These are phyloP conservation scores for Microcaecilia unicolor DNA, from an alignment of 2,797 vertebrate genomes.

Conservation along the genomic window DNA sequence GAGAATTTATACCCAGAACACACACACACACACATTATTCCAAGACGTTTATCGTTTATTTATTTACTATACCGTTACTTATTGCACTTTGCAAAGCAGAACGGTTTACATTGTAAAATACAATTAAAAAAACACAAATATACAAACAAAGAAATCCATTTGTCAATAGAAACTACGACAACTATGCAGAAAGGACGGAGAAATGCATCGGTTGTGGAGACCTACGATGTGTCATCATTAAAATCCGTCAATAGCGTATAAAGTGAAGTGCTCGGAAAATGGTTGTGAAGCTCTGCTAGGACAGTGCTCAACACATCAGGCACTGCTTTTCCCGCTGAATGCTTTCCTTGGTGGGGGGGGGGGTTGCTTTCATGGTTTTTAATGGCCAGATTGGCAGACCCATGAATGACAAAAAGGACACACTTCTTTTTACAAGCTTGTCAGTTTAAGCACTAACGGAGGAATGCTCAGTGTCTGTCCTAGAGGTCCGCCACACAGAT, in stretches of 20 bases:
- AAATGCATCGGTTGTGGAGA: not conserved
- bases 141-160: too few relatives aligned
- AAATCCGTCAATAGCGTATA: not conserved
- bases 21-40: not conserved
- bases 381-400: not conserved
- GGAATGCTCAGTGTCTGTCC: too few relatives aligned
- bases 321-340: conserved; percentile 2
- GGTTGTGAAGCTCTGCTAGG: not conserved
- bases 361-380: not conserved
- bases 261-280: too few relatives aligned
- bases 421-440: rapidly evolving
- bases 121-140: too few relatives aligned
- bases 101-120: too few relatives aligned
- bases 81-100: too few relatives aligned
- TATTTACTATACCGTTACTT: too few relatives aligned
- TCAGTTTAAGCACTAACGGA: not conserved
- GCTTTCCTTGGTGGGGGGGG: too few relatives aligned
- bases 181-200: not conserved
- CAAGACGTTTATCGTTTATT: rapidly evolving
- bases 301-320: not conserved
- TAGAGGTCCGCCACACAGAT: too few relatives aligned
- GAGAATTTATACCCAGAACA: not conserved
- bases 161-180: too few relatives aligned
- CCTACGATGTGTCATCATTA: not conserved
- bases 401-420: not conserved